Percentiles rank a stretch among this genome's conserved stretches.
phyloP scores from a whole-genome alignment of 2,888 invertebrate genomes.

The Serripes groenlandicus region DNA sequence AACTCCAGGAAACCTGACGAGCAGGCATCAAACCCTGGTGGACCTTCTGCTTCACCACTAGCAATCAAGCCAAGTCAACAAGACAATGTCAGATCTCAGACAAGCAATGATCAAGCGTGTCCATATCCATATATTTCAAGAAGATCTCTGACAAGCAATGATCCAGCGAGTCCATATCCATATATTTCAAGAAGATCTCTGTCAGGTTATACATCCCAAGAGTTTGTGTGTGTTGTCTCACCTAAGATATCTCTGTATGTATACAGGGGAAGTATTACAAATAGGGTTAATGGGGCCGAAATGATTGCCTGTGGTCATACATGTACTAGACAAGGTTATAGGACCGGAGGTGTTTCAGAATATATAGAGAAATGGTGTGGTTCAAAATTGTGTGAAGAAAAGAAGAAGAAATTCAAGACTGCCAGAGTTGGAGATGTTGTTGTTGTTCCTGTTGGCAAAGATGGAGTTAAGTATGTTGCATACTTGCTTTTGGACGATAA shows the following conservation, averaged over 20 bases:
- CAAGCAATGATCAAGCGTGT: background rate
- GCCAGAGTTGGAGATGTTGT: constrained; percentile 32
- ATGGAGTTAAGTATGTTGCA: background rate
- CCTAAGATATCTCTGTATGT: constrained; percentile 18
- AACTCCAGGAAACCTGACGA: background rate
- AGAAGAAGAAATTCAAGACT: constrained; percentile 4
- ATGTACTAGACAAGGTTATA: constrained; percentile 7
- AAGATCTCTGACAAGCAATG: too few relatives aligned
- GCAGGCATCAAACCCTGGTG: background rate
- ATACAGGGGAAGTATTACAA: constrained; percentile 13
- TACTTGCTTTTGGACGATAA: background rate
- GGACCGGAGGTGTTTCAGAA: constrained; percentile 15
- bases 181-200: too few relatives aligned
- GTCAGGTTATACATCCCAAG: background rate
- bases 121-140: background rate
- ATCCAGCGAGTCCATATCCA: too few relatives aligned
- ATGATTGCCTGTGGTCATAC: constrained; percentile 47
- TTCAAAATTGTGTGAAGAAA: background rate
- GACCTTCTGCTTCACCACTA: background rate
- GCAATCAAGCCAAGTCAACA: background rate
- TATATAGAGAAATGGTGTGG: constrained; percentile 17
- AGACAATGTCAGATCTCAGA: too few relatives aligned
- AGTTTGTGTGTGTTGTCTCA: constrained; percentile 29
- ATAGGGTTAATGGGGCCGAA: background rate
- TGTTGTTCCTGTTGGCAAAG: background rate